Evolutionary conservation across 1,140 invertebrate genomes (phyloP).

Genomic region (Drosophila rufa): DNA sequence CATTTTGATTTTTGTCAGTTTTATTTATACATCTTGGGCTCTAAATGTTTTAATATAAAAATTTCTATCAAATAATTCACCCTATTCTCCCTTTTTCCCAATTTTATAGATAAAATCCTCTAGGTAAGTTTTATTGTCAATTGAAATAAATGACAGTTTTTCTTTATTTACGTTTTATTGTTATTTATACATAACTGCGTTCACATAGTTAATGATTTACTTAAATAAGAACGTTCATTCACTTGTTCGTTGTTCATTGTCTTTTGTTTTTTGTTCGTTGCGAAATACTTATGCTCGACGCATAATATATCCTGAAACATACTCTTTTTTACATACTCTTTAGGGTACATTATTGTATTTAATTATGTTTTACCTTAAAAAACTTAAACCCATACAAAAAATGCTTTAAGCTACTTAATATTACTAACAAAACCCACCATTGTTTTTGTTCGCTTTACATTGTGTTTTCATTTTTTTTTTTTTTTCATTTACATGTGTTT

Average conservation of each 20-base stretch:
- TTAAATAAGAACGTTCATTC: slow-evolving; percentile 60
- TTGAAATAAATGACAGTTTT: background rate
- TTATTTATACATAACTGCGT: slow-evolving; percentile 66
- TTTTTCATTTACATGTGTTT: slow-evolving; percentile 32
- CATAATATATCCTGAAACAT: slow-evolving; percentile 54
- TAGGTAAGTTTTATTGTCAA: background rate
- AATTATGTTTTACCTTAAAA: slow-evolving; percentile 81
- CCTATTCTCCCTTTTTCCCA: no score
- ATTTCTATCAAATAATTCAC: no score
- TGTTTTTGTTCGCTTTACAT: slow-evolving; percentile 50
- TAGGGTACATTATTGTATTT: slow-evolving; percentile 69
- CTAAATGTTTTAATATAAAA: no score
- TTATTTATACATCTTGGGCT: no score
- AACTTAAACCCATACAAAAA: slow-evolving; percentile 82
- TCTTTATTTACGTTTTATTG: slow-evolving; percentile 69
- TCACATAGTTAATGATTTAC: slow-evolving; percentile 58
- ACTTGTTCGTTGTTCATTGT: slow-evolving; percentile 60
- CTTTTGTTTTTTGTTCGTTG: slow-evolving; percentile 53
- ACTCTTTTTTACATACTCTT: slow-evolving; percentile 24
- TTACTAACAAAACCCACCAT: slow-evolving; percentile 78
- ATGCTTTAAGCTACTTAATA: slow-evolving; percentile 78
- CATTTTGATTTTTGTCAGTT: background rate
- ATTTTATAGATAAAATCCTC: background rate
- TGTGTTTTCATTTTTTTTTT: slow-evolving; percentile 52
- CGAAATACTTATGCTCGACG: slow-evolving; percentile 55